Evolutionary conservation across 2,888 invertebrate genomes (phyloP), one percentile per base, ranked within the genome.

Genomic region (Lymantria dispar): DNA sequence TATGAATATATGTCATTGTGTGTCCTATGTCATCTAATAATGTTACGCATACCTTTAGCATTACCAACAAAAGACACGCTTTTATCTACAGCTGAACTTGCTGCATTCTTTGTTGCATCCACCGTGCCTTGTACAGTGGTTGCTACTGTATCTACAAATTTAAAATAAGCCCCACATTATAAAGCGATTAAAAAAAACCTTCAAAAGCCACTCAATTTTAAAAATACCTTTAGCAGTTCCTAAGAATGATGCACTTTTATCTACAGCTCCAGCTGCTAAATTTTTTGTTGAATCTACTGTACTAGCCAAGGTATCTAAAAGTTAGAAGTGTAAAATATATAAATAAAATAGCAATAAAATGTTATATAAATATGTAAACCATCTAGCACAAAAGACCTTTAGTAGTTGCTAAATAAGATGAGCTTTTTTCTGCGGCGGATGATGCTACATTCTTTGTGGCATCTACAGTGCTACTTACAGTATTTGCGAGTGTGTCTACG

Each of bases 261-360:
- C 77, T 54, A 74, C 60, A 14, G 73, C 79, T 29, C 58, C 56
- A 9, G 72, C 56, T 13, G 82, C 72, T 41, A 68, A 72, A 52
- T 74, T 74, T 58, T 78, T 83, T 10, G 82, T 79, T 22, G 74
- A 65, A 53, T 81, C 80, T 71, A 82, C 75, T 45, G 80, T 75
- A 60, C 66, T 77, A 52, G 74, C 64, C 52, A 80, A 62, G 50
- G 77, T 74, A 68, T 79, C 81, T 83, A 80, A 36, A 70, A 64
- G 36, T 31, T 49, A 45, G 61, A 65, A 39, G 31, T 50, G 44
- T 52, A 49, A 50, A 43, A 45, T 9, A 43, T 2, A 13, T 50
- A 31, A 53, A 45, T 45, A 42, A 31, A 48, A 48, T 39, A 46
- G 43, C 47, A n/a, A 48, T 10, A 42, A 30, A 29, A 8, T n/a